phyloP scores from a whole-genome alignment of 2,888 invertebrate species.

The Hirtodrosophila alboralis region DNA sequence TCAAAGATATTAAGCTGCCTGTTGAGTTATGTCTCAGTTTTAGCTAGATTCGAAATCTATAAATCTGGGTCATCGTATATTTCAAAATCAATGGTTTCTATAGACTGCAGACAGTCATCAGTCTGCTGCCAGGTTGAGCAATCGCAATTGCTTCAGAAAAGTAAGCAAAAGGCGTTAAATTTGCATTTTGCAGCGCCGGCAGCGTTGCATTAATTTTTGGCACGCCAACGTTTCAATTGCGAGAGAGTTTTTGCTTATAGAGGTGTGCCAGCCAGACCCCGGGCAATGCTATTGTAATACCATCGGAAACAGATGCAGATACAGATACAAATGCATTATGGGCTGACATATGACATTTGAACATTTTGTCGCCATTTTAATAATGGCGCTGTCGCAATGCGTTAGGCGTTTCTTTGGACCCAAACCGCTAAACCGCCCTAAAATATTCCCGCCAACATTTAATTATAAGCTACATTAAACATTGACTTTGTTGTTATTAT shows the following conservation, averaged over 20 bases:
- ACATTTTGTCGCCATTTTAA: slow-evolving; percentile 58
- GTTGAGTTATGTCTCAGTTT: neutral
- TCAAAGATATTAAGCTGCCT: too few relatives aligned
- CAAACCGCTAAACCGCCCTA: neutral
- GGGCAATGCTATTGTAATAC: slow-evolving; percentile 9
- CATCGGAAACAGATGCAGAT: slow-evolving; percentile 11
- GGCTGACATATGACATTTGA: slow-evolving; percentile 47
- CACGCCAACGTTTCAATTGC: slow-evolving; percentile 41
- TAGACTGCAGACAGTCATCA: slow-evolving; percentile 21
- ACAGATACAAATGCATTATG: slow-evolving; percentile 12
- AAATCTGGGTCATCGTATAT: slow-evolving; percentile 26
- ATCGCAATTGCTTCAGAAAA: slow-evolving; percentile 17
- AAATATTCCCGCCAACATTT: slow-evolving; percentile 48
- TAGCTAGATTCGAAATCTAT: neutral
- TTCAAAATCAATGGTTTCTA: slow-evolving; percentile 37
- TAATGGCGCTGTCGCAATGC: slow-evolving; percentile 72
- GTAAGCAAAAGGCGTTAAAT: slow-evolving; percentile 37
- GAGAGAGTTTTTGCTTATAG: slow-evolving; percentile 9
- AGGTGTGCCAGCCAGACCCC: slow-evolving; percentile 37
- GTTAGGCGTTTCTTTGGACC: slow-evolving; percentile 55
- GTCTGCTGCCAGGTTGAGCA: slow-evolving; percentile 8
- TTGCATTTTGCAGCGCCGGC: slow-evolving; percentile 53
- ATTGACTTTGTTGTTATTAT: slow-evolving; percentile 45
- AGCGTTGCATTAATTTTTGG: slow-evolving; percentile 47
- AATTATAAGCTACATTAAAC: slow-evolving; percentile 77